Evolutionary conservation across 2,797 vertebrate genomes (phyloP).

Genomic region (Kryptolebias ocellatus): DNA sequence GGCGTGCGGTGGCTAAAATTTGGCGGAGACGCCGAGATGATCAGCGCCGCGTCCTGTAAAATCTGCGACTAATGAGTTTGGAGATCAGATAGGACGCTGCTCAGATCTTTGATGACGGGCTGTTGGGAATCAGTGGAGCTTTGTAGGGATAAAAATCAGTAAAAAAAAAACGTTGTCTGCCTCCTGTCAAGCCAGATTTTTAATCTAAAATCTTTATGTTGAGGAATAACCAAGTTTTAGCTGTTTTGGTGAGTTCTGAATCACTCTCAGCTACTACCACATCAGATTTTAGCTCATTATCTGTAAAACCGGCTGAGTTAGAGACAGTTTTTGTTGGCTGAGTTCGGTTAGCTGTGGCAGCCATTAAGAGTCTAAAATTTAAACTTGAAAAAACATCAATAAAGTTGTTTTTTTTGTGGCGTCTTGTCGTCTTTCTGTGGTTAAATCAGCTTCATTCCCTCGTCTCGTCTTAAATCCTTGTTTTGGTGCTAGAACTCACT

Average conservation of each 20-base stretch:
- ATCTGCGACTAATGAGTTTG: constrained; percentile 19
- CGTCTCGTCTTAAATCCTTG: constrained; percentile 20
- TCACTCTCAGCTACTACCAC: too few relatives aligned
- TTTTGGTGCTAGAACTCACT: constrained; percentile 37
- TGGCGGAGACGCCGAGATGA: constrained; percentile 2
- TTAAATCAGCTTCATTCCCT: constrained; percentile 28
- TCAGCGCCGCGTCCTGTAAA: constrained; percentile 6
- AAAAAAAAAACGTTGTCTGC: background rate
- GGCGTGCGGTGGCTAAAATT: constrained; percentile 8
- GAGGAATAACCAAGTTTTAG: too few relatives aligned
- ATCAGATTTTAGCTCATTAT: constrained; percentile 4
- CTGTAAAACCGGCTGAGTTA: too few relatives aligned
- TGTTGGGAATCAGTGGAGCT: background rate
- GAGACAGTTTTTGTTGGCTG: too few relatives aligned
- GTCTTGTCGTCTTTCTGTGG: constrained; percentile 41
- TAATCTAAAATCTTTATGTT: too few relatives aligned
- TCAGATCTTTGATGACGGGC: constrained; percentile 1
- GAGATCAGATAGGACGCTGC: constrained; percentile 13
- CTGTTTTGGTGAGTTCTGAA: too few relatives aligned
- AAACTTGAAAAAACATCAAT: too few relatives aligned
- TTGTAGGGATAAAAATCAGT: background rate
- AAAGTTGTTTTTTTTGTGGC: constrained; percentile 1
- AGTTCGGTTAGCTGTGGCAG: too few relatives aligned
- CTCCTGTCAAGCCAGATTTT: too few relatives aligned
- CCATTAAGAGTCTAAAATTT: too few relatives aligned